Evolutionary conservation across 2,113 vertebrate species (phyloP), one percentile per base, ranked within the genome.

Genomic region (Eurystomus gularis): DNA sequence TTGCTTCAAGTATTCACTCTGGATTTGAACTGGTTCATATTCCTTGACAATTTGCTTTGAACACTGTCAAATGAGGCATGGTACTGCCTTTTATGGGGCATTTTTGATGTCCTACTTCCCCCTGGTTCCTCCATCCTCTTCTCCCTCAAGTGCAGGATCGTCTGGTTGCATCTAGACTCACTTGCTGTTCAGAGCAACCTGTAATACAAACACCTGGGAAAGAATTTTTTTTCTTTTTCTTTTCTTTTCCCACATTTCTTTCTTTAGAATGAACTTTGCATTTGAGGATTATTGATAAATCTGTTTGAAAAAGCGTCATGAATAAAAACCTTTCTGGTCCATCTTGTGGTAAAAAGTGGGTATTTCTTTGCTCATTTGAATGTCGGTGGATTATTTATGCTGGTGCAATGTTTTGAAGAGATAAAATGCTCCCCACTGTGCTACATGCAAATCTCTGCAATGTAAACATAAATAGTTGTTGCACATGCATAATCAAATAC

Each of bases 351-450:
- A 94, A 96, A 91, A 94, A 31, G 5, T 0, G 19, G 62, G 61
- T 79, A 94, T 96, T 94, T 96, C 88, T 94, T 94, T 97, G 95
- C 96, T 94, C 96, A 93, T 97, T 96, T 97, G 93, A 96, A 92
- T 96, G 94, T 96, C 28, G 16, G 87, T 78, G 91, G 97, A 95
- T 97, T 96, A 94, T 97, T 95, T 92, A 62, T 88, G 88, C 93
- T 96, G 95, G 96, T 86, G 94, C 86, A 96, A 97, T 97, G 96
- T 97, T 97, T 95, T 93, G 88, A 93, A 94, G 95, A 96, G 96
- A 96, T 97, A 96, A 97, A 97, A 96, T 97, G 77, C 97, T 97
- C 95, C 96, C 96, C 88, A 94, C 97, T 97, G 96, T 95, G 96
- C 95, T 96, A 92, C 93, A 87, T 88, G 79, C 66, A 96, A 97